These are phyloP conservation scores for Potamarius usumacintae DNA, from an alignment of 2,113 vertebrate species.

Conservation along the genomic window DNA sequence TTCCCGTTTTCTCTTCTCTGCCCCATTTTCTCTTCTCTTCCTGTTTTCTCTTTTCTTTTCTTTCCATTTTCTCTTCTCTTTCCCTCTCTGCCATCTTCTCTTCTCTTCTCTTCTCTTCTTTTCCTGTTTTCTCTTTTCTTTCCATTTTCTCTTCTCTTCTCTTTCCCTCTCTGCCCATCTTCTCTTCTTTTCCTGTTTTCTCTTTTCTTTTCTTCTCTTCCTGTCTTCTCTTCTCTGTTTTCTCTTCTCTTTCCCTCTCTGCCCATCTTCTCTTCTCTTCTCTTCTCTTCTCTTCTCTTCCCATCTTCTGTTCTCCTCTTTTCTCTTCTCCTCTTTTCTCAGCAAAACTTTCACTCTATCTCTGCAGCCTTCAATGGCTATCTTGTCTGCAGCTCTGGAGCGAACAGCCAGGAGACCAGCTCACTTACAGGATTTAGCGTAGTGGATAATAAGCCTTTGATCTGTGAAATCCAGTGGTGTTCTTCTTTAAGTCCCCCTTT, in stretches of 20 bases:
- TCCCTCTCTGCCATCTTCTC: background rate
- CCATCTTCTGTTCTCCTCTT: background rate
- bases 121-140: too few species aligned
- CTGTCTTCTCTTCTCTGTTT: background rate
- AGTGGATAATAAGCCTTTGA: constrained; percentile 19
- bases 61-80: background rate
- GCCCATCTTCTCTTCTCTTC: background rate
- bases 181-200: background rate
- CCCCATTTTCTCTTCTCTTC: background rate
- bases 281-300: background rate
- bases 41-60: too few species aligned
- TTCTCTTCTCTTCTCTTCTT: too few species aligned
- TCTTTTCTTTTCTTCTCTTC: background rate
- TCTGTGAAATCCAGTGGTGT: constrained; percentile 13
- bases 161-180: background rate
- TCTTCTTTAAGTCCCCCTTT: constrained; percentile 6
- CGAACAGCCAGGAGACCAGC: constrained; percentile 78
- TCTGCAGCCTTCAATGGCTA: constrained; percentile 75
- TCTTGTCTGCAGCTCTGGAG: constrained; percentile 77
- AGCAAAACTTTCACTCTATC: constrained; percentile 3
- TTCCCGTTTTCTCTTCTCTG: background rate
- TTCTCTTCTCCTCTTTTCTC: background rate
- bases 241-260: background rate
- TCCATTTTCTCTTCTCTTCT: background rate
- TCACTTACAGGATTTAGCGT: constrained; percentile 25